Percentiles rank a stretch among this genome's conserved stretches.
phyloP scores from a whole-genome alignment of 2,113 vertebrate species.

The Bettongia penicillata region DNA sequence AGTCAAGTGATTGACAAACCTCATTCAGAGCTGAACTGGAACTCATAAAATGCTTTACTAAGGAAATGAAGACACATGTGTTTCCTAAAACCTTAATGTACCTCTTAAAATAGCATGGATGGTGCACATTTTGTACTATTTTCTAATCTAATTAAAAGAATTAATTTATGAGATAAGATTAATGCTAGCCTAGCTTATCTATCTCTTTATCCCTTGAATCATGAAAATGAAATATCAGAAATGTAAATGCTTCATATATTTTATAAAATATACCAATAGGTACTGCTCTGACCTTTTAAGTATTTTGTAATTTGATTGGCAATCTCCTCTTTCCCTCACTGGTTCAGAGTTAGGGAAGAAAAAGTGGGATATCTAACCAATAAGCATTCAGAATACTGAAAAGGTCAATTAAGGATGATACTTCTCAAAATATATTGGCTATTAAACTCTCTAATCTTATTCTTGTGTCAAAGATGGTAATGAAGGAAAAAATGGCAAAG shows the following conservation, averaged over 20 bases:
- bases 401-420: slow-evolving; percentile 26
- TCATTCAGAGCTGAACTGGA: neutral
- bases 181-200: slow-evolving; percentile 28
- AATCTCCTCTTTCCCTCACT: slow-evolving; percentile 22
- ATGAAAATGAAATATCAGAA: slow-evolving; percentile 58
- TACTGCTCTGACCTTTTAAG: slow-evolving; percentile 59
- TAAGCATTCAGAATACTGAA: neutral
- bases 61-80: slow-evolving; percentile 18
- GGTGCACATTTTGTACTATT: neutral
- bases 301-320: slow-evolving; percentile 57
- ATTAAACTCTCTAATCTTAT: slow-evolving; percentile 4
- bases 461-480: slow-evolving; percentile 16
- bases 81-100: slow-evolving; percentile 19
- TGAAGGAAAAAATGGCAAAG: neutral
- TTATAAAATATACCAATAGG: slow-evolving; percentile 41
- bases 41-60: neutral
- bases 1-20: neutral
- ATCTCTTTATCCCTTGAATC: slow-evolving; percentile 19
- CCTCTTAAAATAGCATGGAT: slow-evolving; percentile 22
- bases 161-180: slow-evolving; percentile 46
- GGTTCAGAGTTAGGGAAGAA: slow-evolving; percentile 11
- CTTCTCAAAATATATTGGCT: slow-evolving; percentile 21
- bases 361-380: slow-evolving; percentile 2
- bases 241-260: slow-evolving; percentile 26
- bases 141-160: slow-evolving; percentile 27